Conservation (phyloP, 2,888 invertebrate genomes). For the Lasius fuliginosus region DNA sequence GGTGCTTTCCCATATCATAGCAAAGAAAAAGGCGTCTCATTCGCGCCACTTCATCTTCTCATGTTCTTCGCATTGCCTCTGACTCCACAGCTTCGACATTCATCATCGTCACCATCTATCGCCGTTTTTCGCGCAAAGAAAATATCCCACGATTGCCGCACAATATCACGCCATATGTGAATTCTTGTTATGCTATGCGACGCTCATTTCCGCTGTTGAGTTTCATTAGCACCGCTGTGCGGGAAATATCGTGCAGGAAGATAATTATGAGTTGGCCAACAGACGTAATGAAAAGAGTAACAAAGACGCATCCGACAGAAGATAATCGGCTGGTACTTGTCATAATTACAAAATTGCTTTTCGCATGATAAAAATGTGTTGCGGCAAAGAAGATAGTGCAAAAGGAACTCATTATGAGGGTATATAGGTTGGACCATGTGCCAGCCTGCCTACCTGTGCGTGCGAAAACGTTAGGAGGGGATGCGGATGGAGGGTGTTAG, state of each 20-base stretch:
- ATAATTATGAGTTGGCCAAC: constrained; percentile 59
- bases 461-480: constrained; percentile 37
- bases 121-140: constrained; percentile 32
- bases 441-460: constrained; percentile 52
- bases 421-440: constrained; percentile 42
- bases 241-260: constrained; percentile 60
- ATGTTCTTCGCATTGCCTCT: constrained; percentile 18
- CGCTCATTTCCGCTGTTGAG: constrained; percentile 13
- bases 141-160: constrained; percentile 16
- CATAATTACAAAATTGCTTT: constrained; percentile 79
- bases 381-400: constrained; percentile 69
- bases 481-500: constrained; percentile 25
- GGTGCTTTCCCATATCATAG: background rate
- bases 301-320: constrained; percentile 60
- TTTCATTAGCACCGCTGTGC: constrained; percentile 56
- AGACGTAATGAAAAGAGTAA: constrained; percentile 50
- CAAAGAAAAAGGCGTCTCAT: constrained; percentile 41
- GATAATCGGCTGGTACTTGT: constrained; percentile 69
- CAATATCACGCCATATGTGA: constrained; percentile 19
- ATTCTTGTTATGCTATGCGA: constrained; percentile 21
- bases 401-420: constrained; percentile 71
- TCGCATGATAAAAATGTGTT: constrained; percentile 71
- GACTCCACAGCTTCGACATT: constrained; percentile 31
- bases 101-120: constrained; percentile 41
- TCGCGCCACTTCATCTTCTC: constrained; percentile 36